These are phyloP conservation scores for Cacoxenus indagator DNA, from an alignment of 2,888 invertebrate genomes.

Conservation along the genomic window DNA sequence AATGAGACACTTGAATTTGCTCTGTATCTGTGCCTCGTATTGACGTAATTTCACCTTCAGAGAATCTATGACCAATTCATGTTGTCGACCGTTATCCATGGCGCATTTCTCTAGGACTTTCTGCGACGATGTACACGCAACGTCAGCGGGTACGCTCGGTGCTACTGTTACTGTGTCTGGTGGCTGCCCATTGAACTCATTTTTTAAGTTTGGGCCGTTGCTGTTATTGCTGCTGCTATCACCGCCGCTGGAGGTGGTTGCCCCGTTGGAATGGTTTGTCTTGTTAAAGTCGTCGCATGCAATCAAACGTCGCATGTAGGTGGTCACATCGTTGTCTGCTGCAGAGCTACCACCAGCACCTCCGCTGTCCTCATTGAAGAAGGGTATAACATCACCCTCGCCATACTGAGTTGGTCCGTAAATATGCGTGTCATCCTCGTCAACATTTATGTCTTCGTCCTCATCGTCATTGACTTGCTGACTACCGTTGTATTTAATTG, in stretches of 20 bases:
- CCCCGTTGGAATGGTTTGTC: constrained; percentile 38
- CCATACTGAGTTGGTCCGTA: constrained; percentile 91
- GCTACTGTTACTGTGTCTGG: constrained; percentile 20
- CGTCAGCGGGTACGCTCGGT: neutral
- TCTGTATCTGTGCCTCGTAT: constrained; percentile 77
- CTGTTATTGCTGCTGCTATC: neutral
- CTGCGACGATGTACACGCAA: constrained; percentile 29
- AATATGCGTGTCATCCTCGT: constrained; percentile 86
- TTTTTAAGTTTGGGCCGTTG: neutral
- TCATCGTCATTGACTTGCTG: constrained; percentile 72
- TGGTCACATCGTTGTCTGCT: constrained; percentile 57
- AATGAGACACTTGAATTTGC: constrained; percentile 87
- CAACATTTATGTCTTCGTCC: constrained; percentile 84
- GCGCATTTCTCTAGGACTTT: constrained; percentile 10
- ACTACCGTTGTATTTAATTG: constrained; percentile 47
- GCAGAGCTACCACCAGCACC: constrained; percentile 49
- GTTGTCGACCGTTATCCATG: constrained; percentile 37
- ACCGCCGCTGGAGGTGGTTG: constrained; percentile 12
- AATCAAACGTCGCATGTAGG: constrained; percentile 66
- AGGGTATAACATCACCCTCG: constrained; percentile 77
- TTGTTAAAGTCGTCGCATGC: constrained; percentile 46
- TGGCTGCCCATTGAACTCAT: neutral
- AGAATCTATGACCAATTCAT: constrained; percentile 76
- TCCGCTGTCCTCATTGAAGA: constrained; percentile 70
- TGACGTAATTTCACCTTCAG: constrained; percentile 83